Evolutionary conservation across 2,888 invertebrate genomes (phyloP), one percentile per base, ranked within the genome.

Genomic region (Eurytoma adleriae): DNA sequence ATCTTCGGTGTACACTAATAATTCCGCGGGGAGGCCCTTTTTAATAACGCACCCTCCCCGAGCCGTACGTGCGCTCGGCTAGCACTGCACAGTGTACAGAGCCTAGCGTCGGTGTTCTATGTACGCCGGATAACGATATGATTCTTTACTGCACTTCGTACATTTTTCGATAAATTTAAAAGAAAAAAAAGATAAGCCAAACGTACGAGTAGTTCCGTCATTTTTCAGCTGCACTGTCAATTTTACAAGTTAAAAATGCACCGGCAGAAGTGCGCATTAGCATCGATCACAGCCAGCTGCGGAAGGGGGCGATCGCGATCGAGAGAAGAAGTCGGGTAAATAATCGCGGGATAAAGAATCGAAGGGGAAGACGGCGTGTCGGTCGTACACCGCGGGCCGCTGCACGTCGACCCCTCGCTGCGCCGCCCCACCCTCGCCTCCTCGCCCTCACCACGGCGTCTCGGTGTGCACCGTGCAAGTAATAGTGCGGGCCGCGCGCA

Each of bases 401-500:
- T 40, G 40, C 40, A n/a, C 30, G 48, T n/a, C 14, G 14, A 4
- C 62, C 24, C 52, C 14, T 5, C 24, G 30, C 30, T 16, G 12
- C 40, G 40, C 10, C 40, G 18, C 76, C 24, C 54, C 70, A 4
- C 77, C 27, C 40, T 72, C 78, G 30, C 67, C 67, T 52, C 52
- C 40, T 20, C 64, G 27, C 61, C 56, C 71, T 40, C 67, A 30
- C 78, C n/a, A 30, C n/a, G 52, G 10, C 54, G 66, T 14, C 18
- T 24, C 62, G 64, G 66, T 30, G 61, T 69, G 62, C 61, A 64
- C 61, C 50, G 59, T 71, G 68, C 79, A 90, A 90, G 89, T 86
- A 87, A 89, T 89, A 89, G 89, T 89, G 86, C 86, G 87, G 89
- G 89, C 40, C 86, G 88, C 89, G 90, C 90, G 90, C 90, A 89